A percentile compares a stretch with the other conserved stretches of the same genome.
Evolutionary conservation across 2,888 invertebrate species (phyloP).

Genomic region (Synanthedon tipuliformis): DNA sequence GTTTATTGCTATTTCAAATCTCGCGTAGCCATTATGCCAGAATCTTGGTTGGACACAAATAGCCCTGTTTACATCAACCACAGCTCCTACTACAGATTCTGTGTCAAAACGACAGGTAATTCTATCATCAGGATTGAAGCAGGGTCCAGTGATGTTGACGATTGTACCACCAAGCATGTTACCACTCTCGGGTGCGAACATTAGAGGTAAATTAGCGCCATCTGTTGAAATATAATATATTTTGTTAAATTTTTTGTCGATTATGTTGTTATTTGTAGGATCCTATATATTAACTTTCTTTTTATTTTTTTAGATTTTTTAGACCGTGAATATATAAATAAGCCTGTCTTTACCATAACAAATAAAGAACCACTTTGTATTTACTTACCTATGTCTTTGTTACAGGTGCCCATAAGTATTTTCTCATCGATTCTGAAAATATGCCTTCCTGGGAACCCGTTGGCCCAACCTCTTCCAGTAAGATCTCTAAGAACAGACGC

Average conservation of each 20-base stretch:
- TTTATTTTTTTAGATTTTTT: too few species aligned
- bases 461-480: constrained; percentile 86
- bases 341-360: neutral
- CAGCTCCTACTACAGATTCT: constrained; percentile 80
- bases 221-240: constrained; percentile 54
- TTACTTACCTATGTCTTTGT: constrained; percentile 83
- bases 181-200: constrained; percentile 94
- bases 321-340: too few species aligned
- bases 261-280: neutral
- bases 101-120: constrained; percentile 89
- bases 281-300: neutral
- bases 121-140: constrained; percentile 81
- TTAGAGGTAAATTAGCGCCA: constrained; percentile 82
- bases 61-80: constrained; percentile 84
- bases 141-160: constrained; percentile 96
- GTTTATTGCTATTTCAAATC: constrained; percentile 86
- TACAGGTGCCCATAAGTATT: constrained; percentile 92
- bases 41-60: constrained; percentile 90
- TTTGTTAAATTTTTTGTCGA: too few species aligned
- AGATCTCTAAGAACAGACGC: constrained; percentile 85
- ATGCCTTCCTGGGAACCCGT: constrained; percentile 89
- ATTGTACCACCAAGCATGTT: constrained; percentile 98
- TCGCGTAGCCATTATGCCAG: constrained; percentile 88
- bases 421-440: constrained; percentile 96
- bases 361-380: constrained; percentile 9